phyloP scores from a whole-genome alignment of 1,140 invertebrate genomes.

The Ephestia elutella region DNA sequence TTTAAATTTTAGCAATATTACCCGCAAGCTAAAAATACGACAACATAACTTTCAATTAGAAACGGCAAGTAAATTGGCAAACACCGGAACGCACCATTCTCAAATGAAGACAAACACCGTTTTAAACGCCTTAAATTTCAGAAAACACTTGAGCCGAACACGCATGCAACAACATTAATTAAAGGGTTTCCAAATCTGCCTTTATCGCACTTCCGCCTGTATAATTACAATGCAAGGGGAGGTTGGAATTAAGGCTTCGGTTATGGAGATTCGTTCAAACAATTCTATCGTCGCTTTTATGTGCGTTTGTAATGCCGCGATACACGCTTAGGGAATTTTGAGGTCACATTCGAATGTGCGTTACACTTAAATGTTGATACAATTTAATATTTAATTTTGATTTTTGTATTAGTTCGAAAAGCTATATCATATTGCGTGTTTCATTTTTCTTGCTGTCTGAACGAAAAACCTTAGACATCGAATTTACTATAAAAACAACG shows the following conservation, averaged over 20 bases:
- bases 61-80: conserved; percentile 3
- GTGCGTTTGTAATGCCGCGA: conserved; percentile 13
- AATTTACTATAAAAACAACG: too few species aligned
- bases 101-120: conserved; percentile 27
- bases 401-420: too few species aligned
- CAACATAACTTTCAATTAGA: conserved; percentile 5
- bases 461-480: too few species aligned
- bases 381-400: too few species aligned
- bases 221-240: conserved; percentile 69
- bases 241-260: conserved; percentile 34
- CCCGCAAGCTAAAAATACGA: conserved; percentile 1
- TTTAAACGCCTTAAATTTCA: conserved; percentile 34
- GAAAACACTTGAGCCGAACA: conserved; percentile 51
- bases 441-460: too few species aligned
- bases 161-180: conserved; percentile 68
- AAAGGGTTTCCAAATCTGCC: conserved; percentile 63
- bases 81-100: conserved; percentile 8
- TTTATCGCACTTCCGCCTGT: conserved; percentile 58
- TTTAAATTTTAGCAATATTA: not conserved
- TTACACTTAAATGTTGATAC: not conserved
- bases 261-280: conserved; percentile 31
- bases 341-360: not conserved
- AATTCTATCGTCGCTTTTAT: conserved; percentile 8
- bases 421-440: too few species aligned
- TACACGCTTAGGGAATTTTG: not conserved